A percentile compares a stretch with the other conserved stretches of the same genome.
Conservation (phyloP, 2,888 invertebrate species). For the Euplexia lucipara region DNA sequence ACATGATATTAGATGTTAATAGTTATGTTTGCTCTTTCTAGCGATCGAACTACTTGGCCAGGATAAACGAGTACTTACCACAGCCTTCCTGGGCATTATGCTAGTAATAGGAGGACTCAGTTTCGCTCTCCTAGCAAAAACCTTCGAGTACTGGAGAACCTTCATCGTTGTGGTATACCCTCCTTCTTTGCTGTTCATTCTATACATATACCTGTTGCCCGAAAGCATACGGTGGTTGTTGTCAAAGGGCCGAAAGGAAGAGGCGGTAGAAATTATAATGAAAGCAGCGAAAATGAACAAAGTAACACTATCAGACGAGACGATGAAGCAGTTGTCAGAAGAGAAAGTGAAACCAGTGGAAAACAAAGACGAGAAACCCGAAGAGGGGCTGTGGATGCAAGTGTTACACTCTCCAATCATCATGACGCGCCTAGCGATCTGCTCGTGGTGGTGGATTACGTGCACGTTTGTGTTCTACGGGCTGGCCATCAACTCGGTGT, state of each 20-base stretch:
- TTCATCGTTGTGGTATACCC: constrained; percentile 93
- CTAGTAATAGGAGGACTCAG: constrained; percentile 93
- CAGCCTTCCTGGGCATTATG: constrained; percentile 84
- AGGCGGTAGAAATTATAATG: constrained; percentile 92
- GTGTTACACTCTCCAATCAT: constrained; percentile 84
- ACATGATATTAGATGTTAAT: neutral
- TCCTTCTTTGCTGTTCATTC: constrained; percentile 93
- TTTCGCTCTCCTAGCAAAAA: constrained; percentile 93
- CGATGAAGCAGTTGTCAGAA: constrained; percentile 84
- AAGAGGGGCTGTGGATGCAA: constrained; percentile 80
- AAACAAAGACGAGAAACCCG: constrained; percentile 67
- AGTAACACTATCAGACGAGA: constrained; percentile 85
- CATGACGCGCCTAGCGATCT: constrained; percentile 83
- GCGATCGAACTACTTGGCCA: constrained; percentile 86
- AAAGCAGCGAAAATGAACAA: constrained; percentile 92
- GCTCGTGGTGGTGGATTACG: constrained; percentile 94
- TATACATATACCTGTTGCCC: constrained; percentile 93
- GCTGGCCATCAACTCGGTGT: constrained; percentile 94
- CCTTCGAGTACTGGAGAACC: constrained; percentile 93
- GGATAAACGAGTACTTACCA: constrained; percentile 84
- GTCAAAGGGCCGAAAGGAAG: constrained; percentile 92
- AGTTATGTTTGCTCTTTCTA: constrained; percentile 67
- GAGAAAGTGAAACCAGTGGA: constrained; percentile 74
- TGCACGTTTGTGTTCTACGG: constrained; percentile 96
- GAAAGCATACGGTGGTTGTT: constrained; percentile 95